Base-by-base conservation (phyloP, 2,113 vertebrate species). In the Leptobrachium ailaonicum region DNA sequence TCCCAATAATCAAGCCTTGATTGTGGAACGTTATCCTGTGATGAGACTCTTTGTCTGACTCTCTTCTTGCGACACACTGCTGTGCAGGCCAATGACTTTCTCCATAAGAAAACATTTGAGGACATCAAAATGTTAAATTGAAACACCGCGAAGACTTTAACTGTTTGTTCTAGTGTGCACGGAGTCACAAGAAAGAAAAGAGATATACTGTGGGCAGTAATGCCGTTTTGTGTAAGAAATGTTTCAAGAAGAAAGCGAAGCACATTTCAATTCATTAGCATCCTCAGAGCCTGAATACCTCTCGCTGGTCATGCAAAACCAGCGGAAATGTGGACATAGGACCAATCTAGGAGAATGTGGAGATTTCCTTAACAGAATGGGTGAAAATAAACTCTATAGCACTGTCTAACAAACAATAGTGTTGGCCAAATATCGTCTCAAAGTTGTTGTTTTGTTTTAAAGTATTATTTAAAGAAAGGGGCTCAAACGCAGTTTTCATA, bases 1-100 rank as follows among this genome's bases (percentile, higher is more conserved):
- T 81, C 79, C 79, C 79, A 81, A 81, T 81, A 81, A 81, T 81
- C 79, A 81, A 72, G 63, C 64, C 79, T 69, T 81, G 71, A 81
- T 81, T 81, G 79, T 73, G 71, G 63, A 73, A 62, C 42, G 66
- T 69, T 66, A 62, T 66, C 78, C 79, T 20, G 71, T 75, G 79
- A 81, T 66, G 66, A 74, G 53, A 47, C 79, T 69, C 79, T 81
- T 81, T 81, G 79, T 81, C 63, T 62, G 72, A 81, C 71, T 75
- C 71, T 74, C 64, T 75, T 67, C 71, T 81, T 74, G 64, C 58
- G 71, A 74, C 63, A 69, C 12, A 81, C 79, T 75, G 79, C 79
- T 81, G 79, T 75, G 79, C 64, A 44, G 71, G 78, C 71, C 78
- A 72, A 80, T 80, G 78, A 68, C 71, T 80, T 32, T 74, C 78